Evolutionary conservation across 2,888 invertebrate species (phyloP).

Genomic region (Hemicrepidius hirtus): DNA sequence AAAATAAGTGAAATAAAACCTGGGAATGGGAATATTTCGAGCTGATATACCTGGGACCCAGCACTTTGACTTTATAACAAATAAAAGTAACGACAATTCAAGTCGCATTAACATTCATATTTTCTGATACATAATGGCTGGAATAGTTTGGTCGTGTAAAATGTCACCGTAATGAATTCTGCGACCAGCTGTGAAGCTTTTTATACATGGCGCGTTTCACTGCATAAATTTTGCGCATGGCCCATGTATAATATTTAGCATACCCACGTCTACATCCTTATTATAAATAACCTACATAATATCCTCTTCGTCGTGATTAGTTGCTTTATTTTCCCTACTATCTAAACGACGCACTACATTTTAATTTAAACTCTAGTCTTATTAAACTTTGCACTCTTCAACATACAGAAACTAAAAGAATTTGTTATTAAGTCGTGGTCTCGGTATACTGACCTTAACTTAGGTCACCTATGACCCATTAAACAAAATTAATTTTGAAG

Average conservation of each 20-base stretch:
- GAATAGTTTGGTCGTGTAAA: constrained; percentile 67
- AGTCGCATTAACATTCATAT: constrained; percentile 66
- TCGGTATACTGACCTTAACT: too few species aligned
- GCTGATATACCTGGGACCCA: constrained; percentile 7
- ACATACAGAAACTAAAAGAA: too few species aligned
- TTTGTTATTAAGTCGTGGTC: too few species aligned
- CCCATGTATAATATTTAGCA: constrained; percentile 57
- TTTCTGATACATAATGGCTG: constrained; percentile 65
- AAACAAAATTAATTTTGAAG: too few species aligned
- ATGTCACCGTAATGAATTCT: constrained; percentile 68
- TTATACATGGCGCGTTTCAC: constrained; percentile 63
- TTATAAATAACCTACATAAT: constrained; percentile 56
- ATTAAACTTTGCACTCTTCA: neutral
- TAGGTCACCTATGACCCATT: too few species aligned
- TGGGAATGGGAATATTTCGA: constrained; percentile 19
- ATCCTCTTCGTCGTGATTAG: constrained; percentile 51
- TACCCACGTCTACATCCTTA: constrained; percentile 57
- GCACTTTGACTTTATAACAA: constrained; percentile 19
- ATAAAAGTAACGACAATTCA: constrained; percentile 54
- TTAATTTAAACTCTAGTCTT: neutral
- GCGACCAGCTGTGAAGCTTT: constrained; percentile 67
- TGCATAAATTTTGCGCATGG: constrained; percentile 63
- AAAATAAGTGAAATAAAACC: constrained; percentile 32
- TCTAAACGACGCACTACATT: neutral
- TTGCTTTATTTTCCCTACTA: constrained; percentile 21